phyloP scores from a whole-genome alignment of 1,140 invertebrate species.

The Cecropterus lyciades region DNA sequence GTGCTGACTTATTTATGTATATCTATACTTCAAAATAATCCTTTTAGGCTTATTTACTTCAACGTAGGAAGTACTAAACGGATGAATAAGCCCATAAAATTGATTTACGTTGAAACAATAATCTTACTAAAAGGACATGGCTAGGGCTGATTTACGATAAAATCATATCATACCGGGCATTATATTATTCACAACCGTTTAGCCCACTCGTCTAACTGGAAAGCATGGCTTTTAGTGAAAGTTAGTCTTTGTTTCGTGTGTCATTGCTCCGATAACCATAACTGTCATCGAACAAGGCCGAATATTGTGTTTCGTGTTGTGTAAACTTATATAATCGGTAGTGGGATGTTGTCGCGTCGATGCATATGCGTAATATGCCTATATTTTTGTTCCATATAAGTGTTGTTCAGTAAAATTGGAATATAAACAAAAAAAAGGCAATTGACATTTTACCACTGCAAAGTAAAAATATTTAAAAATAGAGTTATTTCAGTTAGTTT shows the following conservation, averaged over 20 bases:
- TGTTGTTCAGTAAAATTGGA: too few species aligned
- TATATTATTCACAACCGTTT: constrained; percentile 21
- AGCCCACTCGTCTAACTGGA: constrained; percentile 33
- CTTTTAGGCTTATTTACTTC: constrained; percentile 14
- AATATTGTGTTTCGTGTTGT: constrained; percentile 20
- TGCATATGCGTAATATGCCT: neutral
- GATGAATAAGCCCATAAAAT: constrained; percentile 35
- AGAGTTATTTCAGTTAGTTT: too few species aligned
- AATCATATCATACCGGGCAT: constrained; percentile 26
- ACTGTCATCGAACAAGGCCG: constrained; percentile 26
- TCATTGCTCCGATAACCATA: constrained; percentile 21
- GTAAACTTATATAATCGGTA: constrained; percentile 25
- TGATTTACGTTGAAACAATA: constrained; percentile 34
- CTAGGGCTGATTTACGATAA: constrained; percentile 32
- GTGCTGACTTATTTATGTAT: too few species aligned
- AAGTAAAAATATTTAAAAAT: too few species aligned
- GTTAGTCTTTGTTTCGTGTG: constrained; percentile 17
- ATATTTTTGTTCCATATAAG: too few species aligned
- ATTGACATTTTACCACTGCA: too few species aligned
- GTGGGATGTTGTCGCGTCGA: neutral
- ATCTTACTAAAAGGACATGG: constrained; percentile 34
- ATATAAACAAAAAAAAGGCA: too few species aligned
- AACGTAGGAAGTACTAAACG: constrained; percentile 31
- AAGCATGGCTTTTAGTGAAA: constrained; percentile 24
- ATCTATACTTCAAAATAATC: too few species aligned